These are phyloP conservation scores for Oxygymnocypris stewartii DNA, from an alignment of 2,113 vertebrate species.

Conservation along the genomic window DNA sequence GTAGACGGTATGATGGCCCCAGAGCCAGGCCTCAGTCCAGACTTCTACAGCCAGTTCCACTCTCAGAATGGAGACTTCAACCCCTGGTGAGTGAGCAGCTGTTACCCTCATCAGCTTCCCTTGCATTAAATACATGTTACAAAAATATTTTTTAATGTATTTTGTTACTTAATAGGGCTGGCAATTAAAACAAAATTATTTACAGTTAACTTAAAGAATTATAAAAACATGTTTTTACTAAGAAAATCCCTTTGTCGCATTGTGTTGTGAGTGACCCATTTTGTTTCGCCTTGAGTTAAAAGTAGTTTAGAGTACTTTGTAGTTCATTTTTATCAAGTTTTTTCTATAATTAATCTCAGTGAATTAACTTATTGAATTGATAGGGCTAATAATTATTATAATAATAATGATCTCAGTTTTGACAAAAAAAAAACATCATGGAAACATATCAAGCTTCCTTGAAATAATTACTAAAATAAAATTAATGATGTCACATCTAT, in stretches of 20 bases:
- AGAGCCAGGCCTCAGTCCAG: conserved; percentile 85
- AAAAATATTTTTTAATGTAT: neutral
- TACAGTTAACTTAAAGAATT: neutral
- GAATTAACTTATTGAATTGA: too few relatives aligned
- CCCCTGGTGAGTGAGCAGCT: conserved; percentile 41
- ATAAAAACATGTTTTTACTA: too few relatives aligned
- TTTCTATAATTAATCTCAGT: too few relatives aligned
- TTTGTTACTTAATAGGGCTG: neutral
- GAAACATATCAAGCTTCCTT: neutral
- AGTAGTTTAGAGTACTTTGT: too few relatives aligned
- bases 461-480: neutral
- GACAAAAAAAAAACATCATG: neutral
- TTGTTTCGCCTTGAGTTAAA: too few relatives aligned
- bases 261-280: too few relatives aligned
- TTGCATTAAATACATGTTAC: neutral
- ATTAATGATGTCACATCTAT: neutral
- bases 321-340: too few relatives aligned
- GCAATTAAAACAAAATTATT: neutral
- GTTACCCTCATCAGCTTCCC: conserved; percentile 5
- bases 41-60: conserved; percentile 80
- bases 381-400: too few relatives aligned
- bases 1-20: conserved; percentile 88
- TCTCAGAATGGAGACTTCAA: conserved; percentile 86
- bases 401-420: neutral
- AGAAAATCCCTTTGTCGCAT: too few relatives aligned